Evolutionary conservation across 2,113 vertebrate genomes (phyloP).

Genomic region (Gadus macrocephalus): DNA sequence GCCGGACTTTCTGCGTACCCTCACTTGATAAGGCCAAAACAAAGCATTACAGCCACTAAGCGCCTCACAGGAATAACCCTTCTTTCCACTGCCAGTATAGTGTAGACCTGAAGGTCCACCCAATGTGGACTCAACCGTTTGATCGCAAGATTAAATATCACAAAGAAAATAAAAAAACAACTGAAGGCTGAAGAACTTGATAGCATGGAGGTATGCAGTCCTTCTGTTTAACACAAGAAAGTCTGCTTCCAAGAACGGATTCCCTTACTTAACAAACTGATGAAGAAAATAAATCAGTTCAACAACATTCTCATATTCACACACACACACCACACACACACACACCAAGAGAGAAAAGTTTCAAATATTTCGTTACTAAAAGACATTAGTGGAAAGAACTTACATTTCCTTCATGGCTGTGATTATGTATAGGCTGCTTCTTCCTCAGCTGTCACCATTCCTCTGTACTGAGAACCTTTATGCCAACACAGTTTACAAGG

Average conservation of each 20-base stretch:
- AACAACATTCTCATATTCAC: neutral
- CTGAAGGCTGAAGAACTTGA: neutral
- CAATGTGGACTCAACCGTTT: no score
- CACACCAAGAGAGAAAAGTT: neutral
- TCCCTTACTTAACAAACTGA: no score
- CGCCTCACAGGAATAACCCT: neutral
- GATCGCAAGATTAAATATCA: neutral
- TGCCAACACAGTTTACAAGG: constrained; percentile 53
- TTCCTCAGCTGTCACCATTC: constrained; percentile 70
- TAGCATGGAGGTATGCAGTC: no score
- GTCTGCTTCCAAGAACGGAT: no score
- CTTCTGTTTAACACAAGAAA: no score
- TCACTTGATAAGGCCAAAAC: neutral
- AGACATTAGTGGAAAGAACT: constrained; percentile 46
- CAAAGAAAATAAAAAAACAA: neutral
- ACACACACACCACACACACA: neutral
- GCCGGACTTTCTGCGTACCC: constrained; percentile 1
- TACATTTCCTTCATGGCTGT: constrained; percentile 75
- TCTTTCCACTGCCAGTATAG: neutral
- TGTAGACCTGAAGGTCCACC: no score
- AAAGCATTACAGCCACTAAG: neutral
- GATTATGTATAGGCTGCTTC: constrained; percentile 49
- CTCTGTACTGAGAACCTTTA: constrained; percentile 65
- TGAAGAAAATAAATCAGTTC: neutral
- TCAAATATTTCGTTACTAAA: neutral